Base-by-base conservation (phyloP, 2,888 invertebrate genomes). In the Cryptosula pallasiana region DNA sequence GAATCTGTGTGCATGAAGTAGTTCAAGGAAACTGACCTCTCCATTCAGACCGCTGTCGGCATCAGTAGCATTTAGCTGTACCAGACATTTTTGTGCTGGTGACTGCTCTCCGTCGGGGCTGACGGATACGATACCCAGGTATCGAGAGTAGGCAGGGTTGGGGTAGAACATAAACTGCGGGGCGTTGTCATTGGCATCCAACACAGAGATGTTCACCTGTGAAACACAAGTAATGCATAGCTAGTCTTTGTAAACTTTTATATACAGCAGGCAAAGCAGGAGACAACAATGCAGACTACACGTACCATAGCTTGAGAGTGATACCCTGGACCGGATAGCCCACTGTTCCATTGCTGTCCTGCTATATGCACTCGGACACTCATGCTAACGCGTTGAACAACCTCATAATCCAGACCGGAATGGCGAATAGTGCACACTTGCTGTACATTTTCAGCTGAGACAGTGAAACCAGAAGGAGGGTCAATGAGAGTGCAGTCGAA, bases 1-100 rank as follows among this genome's bases (percentile, higher is more conserved):
- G n/a, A n/a, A n/a, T n/a, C n/a, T n/a, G n/a, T n/a, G n/a, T n/a
- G n/a, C n/a, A n/a, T n/a, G n/a, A n/a, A n/a, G n/a, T n/a, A n/a
- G n/a, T n/a, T n/a, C n/a, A n/a, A n/a, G n/a, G n/a, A n/a, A 45
- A 63, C 63, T 63, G 5, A 63, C 63, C 27, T 32, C 63, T 9
- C 63, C 63, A 63, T 63, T 63, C 3, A 32, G 13, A 32, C 63
- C 63, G 32, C 32, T 34, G 34, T 63, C 63, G 3, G 20, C 63
- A 63, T 63, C 63, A 9, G 32, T 63, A 34, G 63, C 63, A 27
- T 63, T 2, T n/a, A 63, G n/a, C 32, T 63, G 63, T 13, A 32
- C 2, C 3, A 63, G 32, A n/a, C 63, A 63, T 3, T 27, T 32
- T 3, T 63, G 63, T 5, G 63, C 13, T 2, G 32, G 32, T 27